A percentile compares a stretch with the other conserved stretches of the same genome.
phyloP scores from a whole-genome alignment of 1,140 invertebrate genomes.

The Monomorium pharaonis region DNA sequence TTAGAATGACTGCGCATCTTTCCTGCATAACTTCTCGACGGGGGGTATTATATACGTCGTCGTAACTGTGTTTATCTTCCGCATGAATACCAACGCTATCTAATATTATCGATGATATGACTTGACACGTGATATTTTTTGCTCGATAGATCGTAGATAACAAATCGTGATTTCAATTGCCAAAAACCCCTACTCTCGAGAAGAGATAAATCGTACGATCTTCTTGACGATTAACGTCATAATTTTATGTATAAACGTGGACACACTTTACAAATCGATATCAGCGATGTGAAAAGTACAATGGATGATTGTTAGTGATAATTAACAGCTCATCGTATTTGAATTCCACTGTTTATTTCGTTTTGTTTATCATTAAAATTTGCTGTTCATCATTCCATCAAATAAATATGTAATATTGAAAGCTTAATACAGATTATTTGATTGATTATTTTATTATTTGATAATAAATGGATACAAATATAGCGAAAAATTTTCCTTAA shows the following conservation, averaged over 20 bases:
- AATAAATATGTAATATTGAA: neutral
- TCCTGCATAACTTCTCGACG: neutral
- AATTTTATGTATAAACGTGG: neutral
- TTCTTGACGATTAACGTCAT: neutral
- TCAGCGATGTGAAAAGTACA: neutral
- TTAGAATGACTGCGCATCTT: neutral
- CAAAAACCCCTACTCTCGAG: neutral
- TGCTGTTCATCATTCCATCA: neutral
- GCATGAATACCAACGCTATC: neutral
- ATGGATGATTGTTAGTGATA: neutral
- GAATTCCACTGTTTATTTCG: neutral
- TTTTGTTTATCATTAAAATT: neutral
- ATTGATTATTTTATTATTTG: too few species aligned
- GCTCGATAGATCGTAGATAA: neutral
- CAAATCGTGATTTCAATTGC: neutral
- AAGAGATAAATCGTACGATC: neutral
- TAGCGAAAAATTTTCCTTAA: neutral
- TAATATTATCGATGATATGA: neutral
- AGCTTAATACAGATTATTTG: neutral
- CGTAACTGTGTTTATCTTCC: slow-evolving; percentile 2
- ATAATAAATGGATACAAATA: neutral
- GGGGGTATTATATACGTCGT: neutral
- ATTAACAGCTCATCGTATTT: neutral
- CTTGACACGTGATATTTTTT: slow-evolving; percentile 2
- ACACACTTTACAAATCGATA: neutral